Evolutionary conservation across 2,797 vertebrate species (phyloP), one percentile per base, ranked within the genome.

Genomic region (Pseudochirops corinnae): DNA sequence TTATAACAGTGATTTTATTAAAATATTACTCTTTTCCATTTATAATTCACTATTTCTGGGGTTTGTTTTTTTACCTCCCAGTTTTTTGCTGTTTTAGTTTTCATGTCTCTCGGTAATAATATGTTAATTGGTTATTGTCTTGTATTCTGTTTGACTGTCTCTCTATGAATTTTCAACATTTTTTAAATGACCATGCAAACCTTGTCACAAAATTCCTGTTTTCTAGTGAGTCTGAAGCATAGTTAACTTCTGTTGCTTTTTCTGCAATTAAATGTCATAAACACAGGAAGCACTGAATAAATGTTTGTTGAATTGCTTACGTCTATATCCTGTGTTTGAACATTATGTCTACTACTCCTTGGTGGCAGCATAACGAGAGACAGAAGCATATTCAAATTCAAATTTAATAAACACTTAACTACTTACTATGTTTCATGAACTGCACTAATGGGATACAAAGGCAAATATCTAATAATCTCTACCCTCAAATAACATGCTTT

Each of bases 251-350:
- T 93, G 4, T n/a, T 62, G 9, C 10, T 94, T 92, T 74, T 5
- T 93, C 95, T 10, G 93, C 93, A 96, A 94, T 97, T 3, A 60
- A 97, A 16, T 87, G 2, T 31, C 12, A 91, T 26, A 96, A 94
- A 28, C 29, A 93, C 28, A 31, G 28, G 3, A 60, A 60, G 29
- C 29, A 12, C 58, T 5, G 29, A 60, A 60, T 29, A 93, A 94
- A n/a, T 11, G 6, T 74, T 60, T 62, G 4, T 13, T 91, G 56
- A 18, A 24, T 93, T 94, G 58, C 10, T 11, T 60, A 31, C 11
- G 28, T 60, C 11, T 60, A 3, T 31, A 1, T 60, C 28, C 58
- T 10, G 28, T 60, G 58, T 60, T 60, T 60, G 58, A 10, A 28
- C 28, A 29, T 60, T 60, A 60, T 60, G 28, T 3, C 58, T 60